These are phyloP conservation scores for Megaptera novaeangliae DNA, from an alignment of 2,113 vertebrate genomes.

Conservation along the genomic window DNA sequence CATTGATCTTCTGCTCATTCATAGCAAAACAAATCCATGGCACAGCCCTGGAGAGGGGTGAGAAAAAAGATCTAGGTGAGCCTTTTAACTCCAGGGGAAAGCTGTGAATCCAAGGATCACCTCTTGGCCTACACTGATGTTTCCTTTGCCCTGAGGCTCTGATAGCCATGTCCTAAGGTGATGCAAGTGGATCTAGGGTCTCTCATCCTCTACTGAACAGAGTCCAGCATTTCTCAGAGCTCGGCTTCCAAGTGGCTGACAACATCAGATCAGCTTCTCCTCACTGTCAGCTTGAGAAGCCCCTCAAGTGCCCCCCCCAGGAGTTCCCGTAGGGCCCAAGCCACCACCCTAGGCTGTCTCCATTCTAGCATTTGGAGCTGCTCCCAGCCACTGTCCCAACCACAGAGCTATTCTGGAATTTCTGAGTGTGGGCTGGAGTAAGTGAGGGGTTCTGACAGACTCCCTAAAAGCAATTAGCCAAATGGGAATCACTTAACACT, in stretches of 20 bases:
- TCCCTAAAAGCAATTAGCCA: slow-evolving; percentile 67
- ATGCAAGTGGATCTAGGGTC: background rate
- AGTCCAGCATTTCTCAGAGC: background rate
- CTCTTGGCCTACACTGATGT: background rate
- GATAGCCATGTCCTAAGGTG: background rate
- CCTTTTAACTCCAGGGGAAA: background rate
- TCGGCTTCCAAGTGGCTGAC: background rate
- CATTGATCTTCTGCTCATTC: background rate
- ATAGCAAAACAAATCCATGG: background rate
- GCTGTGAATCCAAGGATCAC: background rate
- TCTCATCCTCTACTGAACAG: background rate
- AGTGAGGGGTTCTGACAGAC: slow-evolving; percentile 63
- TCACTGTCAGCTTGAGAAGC: background rate
- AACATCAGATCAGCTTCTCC: background rate
- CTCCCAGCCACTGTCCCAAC: slow-evolving; percentile 8
- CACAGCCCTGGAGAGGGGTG: background rate
- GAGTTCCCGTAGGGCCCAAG: background rate
- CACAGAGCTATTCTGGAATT: slow-evolving; percentile 42
- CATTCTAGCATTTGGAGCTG: background rate
- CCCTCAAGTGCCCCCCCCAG: background rate
- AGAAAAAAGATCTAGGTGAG: background rate
- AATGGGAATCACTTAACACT: slow-evolving; percentile 60
- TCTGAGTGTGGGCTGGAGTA: slow-evolving; percentile 48
- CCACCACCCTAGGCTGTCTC: background rate
- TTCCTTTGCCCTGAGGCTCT: background rate